Percentiles rank a stretch among this genome's conserved stretches.
These are phyloP conservation scores for Polia nebulosa DNA, from an alignment of 2,888 invertebrate genomes.

Conservation along the genomic window DNA sequence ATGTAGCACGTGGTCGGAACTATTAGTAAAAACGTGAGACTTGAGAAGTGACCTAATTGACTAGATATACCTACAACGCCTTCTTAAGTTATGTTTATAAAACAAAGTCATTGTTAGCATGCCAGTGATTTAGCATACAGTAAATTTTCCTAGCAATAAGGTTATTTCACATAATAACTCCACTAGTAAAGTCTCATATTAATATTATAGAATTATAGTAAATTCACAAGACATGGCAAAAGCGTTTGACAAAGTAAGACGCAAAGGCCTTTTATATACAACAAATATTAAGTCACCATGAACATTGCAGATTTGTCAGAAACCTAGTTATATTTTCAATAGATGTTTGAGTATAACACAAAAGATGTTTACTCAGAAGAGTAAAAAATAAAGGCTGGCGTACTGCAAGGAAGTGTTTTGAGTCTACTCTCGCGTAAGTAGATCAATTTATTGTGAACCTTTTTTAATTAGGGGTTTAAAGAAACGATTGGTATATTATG, in stretches of 20 bases:
- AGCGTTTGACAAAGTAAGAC: slow-evolving; percentile 8
- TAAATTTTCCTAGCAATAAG: background rate
- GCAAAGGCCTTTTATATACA: background rate
- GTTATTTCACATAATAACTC: background rate
- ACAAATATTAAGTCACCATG: background rate
- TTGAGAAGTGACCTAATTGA: background rate
- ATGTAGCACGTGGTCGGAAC: slow-evolving; percentile 26
- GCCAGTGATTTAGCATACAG: background rate
- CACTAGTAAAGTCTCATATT: background rate
- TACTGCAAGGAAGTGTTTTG: slow-evolving; percentile 2
- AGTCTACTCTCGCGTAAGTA: background rate
- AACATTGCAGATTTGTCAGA: background rate
- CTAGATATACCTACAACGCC: background rate
- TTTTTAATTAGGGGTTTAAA: background rate
- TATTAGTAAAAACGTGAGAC: slow-evolving; percentile 14
- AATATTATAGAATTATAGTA: too few species aligned
- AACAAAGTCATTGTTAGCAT: slow-evolving; percentile 8
- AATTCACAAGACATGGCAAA: too few species aligned
- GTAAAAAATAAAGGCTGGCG: background rate
- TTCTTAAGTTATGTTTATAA: slow-evolving; percentile 1
- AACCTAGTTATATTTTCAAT: background rate
- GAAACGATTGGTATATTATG: background rate
- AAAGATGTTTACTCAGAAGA: background rate
- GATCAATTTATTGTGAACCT: background rate
- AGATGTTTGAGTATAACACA: background rate